Base-by-base conservation (phyloP, 1,140 invertebrate species). In the Musca vetustissima region DNA sequence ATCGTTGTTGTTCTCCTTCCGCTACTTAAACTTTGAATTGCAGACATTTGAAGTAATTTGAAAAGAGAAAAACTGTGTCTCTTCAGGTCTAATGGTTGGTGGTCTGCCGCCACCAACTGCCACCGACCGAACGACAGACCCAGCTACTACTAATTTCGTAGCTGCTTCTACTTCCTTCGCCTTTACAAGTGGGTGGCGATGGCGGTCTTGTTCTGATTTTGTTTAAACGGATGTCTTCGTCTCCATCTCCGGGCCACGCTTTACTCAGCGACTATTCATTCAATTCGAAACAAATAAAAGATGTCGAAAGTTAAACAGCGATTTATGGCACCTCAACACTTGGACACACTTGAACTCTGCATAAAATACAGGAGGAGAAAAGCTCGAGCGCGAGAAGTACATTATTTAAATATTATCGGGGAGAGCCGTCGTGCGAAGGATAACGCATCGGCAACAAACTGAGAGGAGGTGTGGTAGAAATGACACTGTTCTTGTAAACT, bases 301-400 rank as follows among this genome's bases (percentile, higher is more conserved):
- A 61, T 61, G 57, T 61, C 28, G 28, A 61, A 43, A 61, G 57
- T 61, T 61, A 61, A 61, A 61, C 57, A 61, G 57, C 57, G 57
- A 61, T 61, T 61, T 61, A 61, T 61, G 57, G 57, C 57, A 61
- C 57, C 57, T 61, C 57, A 61, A 61, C 57, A 61, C 57, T 61
- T 61, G 57, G 57, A 36, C 57, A 32, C 57, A 61, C 57, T 61
- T 43, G 28, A 36, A 61, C 57, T 61, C n/a, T 61, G 19, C 57
- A 61, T 43, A 21, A 43, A 43, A 43, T 43, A 43, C 36, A 43
- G 36, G 11, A 43, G 36, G 11, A 7, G 36, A 43, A 43, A 7
- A 43, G 36, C 36, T 43, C 36, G 36, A 43, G 36, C 13, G 36
- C 36, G 36, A 43, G 36, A 43, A 61, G 57, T 43, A 61, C 57